These are phyloP conservation scores for Parasteatoda lunata DNA, from an alignment of 2,888 invertebrate species.

Conservation along the genomic window DNA sequence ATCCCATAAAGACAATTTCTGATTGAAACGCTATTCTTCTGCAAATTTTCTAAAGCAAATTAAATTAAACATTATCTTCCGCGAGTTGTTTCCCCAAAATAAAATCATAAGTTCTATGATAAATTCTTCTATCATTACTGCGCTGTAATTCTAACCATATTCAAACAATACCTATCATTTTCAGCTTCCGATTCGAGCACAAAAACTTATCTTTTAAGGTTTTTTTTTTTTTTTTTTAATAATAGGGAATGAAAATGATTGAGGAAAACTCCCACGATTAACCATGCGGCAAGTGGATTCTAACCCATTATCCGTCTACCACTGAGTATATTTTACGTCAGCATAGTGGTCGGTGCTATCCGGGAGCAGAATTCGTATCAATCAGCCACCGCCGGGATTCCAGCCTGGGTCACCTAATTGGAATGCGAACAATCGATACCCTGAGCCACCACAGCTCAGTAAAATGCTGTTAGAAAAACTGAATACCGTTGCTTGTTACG, in stretches of 20 bases:
- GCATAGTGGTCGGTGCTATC: no score
- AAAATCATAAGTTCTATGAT: slow-evolving; percentile 31
- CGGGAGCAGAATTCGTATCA: no score
- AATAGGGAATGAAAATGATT: neutral
- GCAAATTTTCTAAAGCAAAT: slow-evolving; percentile 13
- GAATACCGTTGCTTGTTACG: no score
- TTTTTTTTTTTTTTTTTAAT: slow-evolving; percentile 13
- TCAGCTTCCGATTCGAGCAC: slow-evolving; percentile 53
- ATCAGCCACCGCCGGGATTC: no score
- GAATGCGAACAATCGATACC: no score
- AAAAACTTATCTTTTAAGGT: slow-evolving; percentile 51
- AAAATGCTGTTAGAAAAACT: no score
- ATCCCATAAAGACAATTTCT: neutral
- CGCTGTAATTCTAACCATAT: slow-evolving; percentile 27
- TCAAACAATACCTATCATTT: slow-evolving; percentile 50
- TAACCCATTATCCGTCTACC: no score
- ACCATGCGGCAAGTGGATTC: no score
- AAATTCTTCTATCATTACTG: slow-evolving; percentile 45
- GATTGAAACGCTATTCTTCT: neutral
- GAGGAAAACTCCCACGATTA: no score
- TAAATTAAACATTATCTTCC: slow-evolving; percentile 19
- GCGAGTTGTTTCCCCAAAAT: slow-evolving; percentile 23
- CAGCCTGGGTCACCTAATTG: no score
- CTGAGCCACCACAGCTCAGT: no score
- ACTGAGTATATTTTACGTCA: no score